These are phyloP conservation scores for Tenthredo mesomela DNA, from an alignment of 2,888 invertebrate genomes.

Conservation along the genomic window DNA sequence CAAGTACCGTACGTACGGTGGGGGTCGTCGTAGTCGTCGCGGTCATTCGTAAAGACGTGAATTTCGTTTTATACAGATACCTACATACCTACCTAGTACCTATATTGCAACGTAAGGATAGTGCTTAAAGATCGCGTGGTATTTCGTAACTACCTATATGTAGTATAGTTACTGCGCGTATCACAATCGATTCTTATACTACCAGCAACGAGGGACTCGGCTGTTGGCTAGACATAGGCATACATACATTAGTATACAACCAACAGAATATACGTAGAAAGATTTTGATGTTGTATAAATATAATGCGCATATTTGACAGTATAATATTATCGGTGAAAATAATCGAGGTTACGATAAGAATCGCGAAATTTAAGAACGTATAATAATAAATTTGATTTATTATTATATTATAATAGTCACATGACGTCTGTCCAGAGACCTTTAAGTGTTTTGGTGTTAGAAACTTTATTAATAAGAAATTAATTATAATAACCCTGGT, in stretches of 20 bases:
- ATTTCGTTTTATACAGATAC: not conserved
- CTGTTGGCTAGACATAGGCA: not conserved
- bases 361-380: not conserved
- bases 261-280: no score
- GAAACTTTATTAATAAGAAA: not conserved
- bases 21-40: not conserved
- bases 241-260: not conserved
- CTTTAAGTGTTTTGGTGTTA: slow-evolving; percentile 20
- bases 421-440: slow-evolving; percentile 36
- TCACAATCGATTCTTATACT: slow-evolving; percentile 28
- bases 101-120: slow-evolving; percentile 4
- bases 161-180: slow-evolving; percentile 19
- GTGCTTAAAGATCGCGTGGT: slow-evolving; percentile 22
- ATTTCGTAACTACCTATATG: slow-evolving; percentile 9
- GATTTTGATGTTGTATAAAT: slow-evolving; percentile 35
- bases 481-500: not conserved
- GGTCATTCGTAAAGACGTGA: slow-evolving; percentile 30
- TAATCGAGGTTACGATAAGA: not conserved
- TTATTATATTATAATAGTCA: slow-evolving; percentile 16
- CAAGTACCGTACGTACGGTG: not conserved
- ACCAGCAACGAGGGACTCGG: not conserved
- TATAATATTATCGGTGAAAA: slow-evolving; percentile 5
- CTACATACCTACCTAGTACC: no score
- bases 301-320: slow-evolving; percentile 49
- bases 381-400: slow-evolving; percentile 7